Base-by-base conservation (phyloP, 2,888 invertebrate genomes). In the Copidosoma aretas region DNA sequence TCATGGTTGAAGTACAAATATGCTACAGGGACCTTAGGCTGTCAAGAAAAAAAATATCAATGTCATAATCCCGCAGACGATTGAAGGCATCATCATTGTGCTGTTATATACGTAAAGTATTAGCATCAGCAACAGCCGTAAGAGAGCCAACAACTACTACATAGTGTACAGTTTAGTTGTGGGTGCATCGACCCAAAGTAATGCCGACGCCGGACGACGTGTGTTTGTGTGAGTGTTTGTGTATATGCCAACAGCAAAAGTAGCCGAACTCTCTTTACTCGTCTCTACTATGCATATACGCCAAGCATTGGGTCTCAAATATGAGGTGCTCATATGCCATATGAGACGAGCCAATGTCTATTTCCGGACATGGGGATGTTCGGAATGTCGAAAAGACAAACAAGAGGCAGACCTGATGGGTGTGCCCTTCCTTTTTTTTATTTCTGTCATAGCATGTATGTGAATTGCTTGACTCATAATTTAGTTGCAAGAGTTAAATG, bases 111-210 rank as follows among this genome's bases (percentile, higher is more conserved):
- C n/a, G n/a, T n/a, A n/a, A n/a, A n/a, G n/a, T n/a, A n/a, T n/a
- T n/a, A n/a, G n/a, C n/a, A n/a, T n/a, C n/a, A n/a, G n/a, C n/a
- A n/a, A n/a, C 58, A 39, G 54, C 53, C 3, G 43, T 14, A 46
- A 46, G 43, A 46, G 43, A 46, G 43, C 32, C 12, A 39, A 57
- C 22, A 43, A 32, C 46, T 14, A 64, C 49, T 49, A 64, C 49
- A 61, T 58, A 59, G 65, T 12, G 12, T 14, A 12, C 43, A 2
- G 17, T 46, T 71, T 62, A 59, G 60, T 39, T 49, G 43, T 56
- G 61, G 51, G 71, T 65, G 54, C 65, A 71, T 65, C 61, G 70
- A 71, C 64, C 65, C 22, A 58, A 52, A 24, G 32, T 41, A 22
- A 46, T 41, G 19, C 25, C 52, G 54, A 53, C 56, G 53, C 53